Percentiles rank a stretch among this genome's conserved stretches.
Evolutionary conservation across 92 coral and sea anemone genomes (phyloP).

Genomic region (Parazoanthus atlanticus): DNA sequence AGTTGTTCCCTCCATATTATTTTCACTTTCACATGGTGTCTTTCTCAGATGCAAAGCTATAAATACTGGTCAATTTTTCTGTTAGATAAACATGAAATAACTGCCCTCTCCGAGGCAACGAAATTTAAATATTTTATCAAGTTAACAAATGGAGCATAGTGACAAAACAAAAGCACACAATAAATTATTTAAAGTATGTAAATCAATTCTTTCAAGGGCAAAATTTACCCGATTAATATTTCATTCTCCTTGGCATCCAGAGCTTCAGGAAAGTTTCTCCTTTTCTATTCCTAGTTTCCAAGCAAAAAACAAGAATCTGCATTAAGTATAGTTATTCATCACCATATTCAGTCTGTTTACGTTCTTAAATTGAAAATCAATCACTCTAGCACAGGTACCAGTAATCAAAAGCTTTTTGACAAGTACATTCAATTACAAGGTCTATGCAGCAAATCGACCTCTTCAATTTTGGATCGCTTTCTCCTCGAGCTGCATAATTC

Average conservation of each 20-base stretch:
- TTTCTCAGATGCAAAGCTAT: conserved; percentile 29
- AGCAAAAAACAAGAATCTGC: conserved; percentile 40
- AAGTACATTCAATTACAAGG: conserved; percentile 22
- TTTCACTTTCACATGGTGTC: conserved; percentile 11
- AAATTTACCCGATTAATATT: conserved; percentile 89
- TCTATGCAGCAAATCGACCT: conserved; percentile 27
- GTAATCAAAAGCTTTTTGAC: conserved; percentile 40
- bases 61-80: conserved; percentile 63
- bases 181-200: conserved; percentile 90
- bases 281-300: conserved; percentile 47
- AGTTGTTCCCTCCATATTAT: background rate
- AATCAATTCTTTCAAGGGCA: conserved; percentile 90
- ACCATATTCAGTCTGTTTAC: conserved; percentile 25
- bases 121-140: conserved; percentile 97
- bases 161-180: conserved; percentile 69
- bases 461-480: conserved; percentile 7
- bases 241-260: conserved; percentile 76
- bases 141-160: conserved; percentile 87
- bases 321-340: background rate
- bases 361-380: conserved; percentile 37
- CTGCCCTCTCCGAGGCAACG: conserved; percentile 78
- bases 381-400: conserved; percentile 61
- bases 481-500: conserved; percentile 20
- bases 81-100: conserved; percentile 76
- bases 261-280: conserved; percentile 50